Conservation (phyloP, 2,113 vertebrate species). For the Tupaia chinensis region DNA sequence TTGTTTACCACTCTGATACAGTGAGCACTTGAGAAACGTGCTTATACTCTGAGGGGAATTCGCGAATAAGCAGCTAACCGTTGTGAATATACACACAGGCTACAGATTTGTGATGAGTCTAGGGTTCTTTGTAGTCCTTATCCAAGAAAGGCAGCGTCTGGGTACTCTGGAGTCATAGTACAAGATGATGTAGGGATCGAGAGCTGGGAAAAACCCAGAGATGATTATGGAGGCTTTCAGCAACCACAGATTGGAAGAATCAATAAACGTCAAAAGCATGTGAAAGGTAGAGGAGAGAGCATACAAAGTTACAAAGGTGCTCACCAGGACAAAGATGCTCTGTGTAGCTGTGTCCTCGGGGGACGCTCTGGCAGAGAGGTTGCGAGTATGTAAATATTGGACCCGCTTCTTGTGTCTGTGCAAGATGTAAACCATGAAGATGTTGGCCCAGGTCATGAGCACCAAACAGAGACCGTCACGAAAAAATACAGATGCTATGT, state of each 20-base stretch:
- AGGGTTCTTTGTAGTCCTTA: background rate
- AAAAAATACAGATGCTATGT: background rate
- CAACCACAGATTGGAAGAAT: background rate
- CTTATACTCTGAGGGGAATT: background rate
- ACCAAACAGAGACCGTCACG: background rate
- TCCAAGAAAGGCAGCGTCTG: too few species aligned
- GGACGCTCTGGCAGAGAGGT: background rate
- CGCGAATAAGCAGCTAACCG: background rate
- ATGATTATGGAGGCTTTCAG: background rate
- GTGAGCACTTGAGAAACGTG: too few species aligned
- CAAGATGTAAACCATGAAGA: background rate
- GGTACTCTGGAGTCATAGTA: background rate
- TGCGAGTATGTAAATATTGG: background rate
- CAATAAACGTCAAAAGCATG: background rate
- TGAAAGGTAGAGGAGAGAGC: background rate
- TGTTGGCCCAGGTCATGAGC: background rate
- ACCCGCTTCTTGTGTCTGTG: background rate
- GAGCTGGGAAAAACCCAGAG: background rate
- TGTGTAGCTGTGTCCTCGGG: background rate
- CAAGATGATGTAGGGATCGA: background rate
- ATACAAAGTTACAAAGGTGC: background rate
- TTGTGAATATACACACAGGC: background rate
- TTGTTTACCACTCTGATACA: too few species aligned
- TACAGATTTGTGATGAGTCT: background rate
- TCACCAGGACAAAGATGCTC: background rate